Evolutionary conservation across 2,797 vertebrate species (phyloP).

Genomic region (Amniataba percoides): DNA sequence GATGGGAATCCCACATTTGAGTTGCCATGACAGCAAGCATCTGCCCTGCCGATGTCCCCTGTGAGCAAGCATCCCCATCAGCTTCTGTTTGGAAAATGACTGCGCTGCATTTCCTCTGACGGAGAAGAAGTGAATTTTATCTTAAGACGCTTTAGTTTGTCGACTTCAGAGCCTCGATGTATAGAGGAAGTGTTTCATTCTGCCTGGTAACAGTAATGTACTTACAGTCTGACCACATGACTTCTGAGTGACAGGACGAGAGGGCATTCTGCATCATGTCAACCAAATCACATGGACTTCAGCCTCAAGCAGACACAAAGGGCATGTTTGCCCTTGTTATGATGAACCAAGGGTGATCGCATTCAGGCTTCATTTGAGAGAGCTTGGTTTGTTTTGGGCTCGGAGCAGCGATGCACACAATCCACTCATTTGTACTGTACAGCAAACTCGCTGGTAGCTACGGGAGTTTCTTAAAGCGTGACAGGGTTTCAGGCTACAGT

Average conservation of each 20-base stretch:
- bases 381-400: slow-evolving; percentile 26
- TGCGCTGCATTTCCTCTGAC: neutral
- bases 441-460: neutral
- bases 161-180: too few relatives aligned
- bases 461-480: slow-evolving; percentile 1
- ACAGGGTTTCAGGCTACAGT: neutral
- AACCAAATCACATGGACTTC: slow-evolving; percentile 44
- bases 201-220: slow-evolving; percentile 48
- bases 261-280: slow-evolving; percentile 30
- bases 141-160: slow-evolving; percentile 4
- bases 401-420: slow-evolving; percentile 16
- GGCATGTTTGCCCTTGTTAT: slow-evolving; percentile 48
- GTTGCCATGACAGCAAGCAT: slow-evolving; percentile 41
- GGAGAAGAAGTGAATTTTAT: slow-evolving; percentile 1
- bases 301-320: slow-evolving; percentile 42
- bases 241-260: slow-evolving; percentile 42
- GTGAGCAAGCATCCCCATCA: neutral
- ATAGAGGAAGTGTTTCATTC: neutral
- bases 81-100: neutral
- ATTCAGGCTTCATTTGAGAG: slow-evolving; percentile 34
- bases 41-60: slow-evolving; percentile 12
- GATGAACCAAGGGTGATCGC: slow-evolving; percentile 46
- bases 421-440: slow-evolving; percentile 8
- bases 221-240: slow-evolving; percentile 40
- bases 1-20: slow-evolving; percentile 2